Conservation (phyloP, 2,797 vertebrate genomes). For the Carduelis carduelis region DNA sequence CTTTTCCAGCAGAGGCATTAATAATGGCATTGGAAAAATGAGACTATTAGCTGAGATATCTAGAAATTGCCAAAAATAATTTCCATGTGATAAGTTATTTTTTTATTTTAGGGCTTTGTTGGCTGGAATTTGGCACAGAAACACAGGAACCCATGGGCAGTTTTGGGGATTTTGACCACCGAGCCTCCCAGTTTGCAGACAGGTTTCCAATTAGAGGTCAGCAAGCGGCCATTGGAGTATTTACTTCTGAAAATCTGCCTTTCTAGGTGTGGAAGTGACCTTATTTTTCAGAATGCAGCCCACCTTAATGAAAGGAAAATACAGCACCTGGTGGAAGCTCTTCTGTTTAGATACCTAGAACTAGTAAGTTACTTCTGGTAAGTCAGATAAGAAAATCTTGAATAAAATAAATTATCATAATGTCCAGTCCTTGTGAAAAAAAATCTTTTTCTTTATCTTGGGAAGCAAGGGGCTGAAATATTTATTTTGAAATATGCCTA, state of each 20-base stretch:
- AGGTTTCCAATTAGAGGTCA: background rate
- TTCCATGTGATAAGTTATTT: background rate
- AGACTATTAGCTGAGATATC: background rate
- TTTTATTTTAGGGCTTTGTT: background rate
- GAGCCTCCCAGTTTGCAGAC: background rate
- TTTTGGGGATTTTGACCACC: accelerated
- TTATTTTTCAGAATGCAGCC: background rate
- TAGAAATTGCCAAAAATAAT: background rate
- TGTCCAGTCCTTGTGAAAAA: background rate
- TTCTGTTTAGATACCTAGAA: background rate
- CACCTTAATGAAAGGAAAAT: background rate
- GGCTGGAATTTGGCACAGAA: background rate
- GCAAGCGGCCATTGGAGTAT: background rate
- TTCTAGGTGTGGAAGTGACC: background rate
- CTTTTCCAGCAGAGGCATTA: background rate
- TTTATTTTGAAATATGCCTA: background rate
- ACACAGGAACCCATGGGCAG: accelerated
- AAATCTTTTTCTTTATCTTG: background rate
- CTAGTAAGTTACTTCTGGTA: background rate
- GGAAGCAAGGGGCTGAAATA: background rate
- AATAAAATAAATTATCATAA: background rate
- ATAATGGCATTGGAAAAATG: background rate
- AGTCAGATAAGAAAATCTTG: background rate
- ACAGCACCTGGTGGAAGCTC: accelerated
- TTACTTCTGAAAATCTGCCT: background rate